Evolutionary conservation across 2,888 invertebrate genomes (phyloP).

Genomic region (Tipula unca): DNA sequence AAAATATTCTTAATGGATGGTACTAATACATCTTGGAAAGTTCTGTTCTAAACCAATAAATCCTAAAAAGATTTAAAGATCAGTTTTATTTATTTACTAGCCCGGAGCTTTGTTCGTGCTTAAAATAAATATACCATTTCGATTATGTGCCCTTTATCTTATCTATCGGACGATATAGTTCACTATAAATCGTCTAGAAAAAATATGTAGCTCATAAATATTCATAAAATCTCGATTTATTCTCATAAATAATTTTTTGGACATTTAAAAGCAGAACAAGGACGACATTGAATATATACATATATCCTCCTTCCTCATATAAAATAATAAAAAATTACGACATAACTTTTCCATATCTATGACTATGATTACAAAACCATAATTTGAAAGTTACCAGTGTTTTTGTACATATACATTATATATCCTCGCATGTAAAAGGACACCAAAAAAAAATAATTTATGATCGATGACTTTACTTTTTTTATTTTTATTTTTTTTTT

Average conservation of each 20-base stretch:
- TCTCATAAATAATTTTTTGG: background rate
- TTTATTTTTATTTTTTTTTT: too few relatives aligned
- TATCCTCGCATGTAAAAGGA: background rate
- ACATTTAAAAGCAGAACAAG: background rate
- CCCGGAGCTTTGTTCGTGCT: background rate
- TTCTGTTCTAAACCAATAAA: background rate
- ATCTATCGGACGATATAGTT: background rate
- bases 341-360: background rate
- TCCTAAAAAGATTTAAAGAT: background rate
- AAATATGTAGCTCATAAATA: background rate
- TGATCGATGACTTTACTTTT: background rate
- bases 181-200: background rate
- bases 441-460: background rate
- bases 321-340: background rate
- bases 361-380: background rate
- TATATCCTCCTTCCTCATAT: background rate
- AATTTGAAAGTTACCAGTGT: background rate
- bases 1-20: too few relatives aligned
- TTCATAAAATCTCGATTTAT: background rate
- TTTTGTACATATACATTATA: background rate
- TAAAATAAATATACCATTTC: background rate
- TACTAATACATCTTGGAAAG: too few relatives aligned
- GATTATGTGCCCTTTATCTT: background rate
- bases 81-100: background rate
- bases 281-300: background rate